phyloP scores from a whole-genome alignment of 2,113 vertebrate genomes.

The Dryoscopus gambensis region DNA sequence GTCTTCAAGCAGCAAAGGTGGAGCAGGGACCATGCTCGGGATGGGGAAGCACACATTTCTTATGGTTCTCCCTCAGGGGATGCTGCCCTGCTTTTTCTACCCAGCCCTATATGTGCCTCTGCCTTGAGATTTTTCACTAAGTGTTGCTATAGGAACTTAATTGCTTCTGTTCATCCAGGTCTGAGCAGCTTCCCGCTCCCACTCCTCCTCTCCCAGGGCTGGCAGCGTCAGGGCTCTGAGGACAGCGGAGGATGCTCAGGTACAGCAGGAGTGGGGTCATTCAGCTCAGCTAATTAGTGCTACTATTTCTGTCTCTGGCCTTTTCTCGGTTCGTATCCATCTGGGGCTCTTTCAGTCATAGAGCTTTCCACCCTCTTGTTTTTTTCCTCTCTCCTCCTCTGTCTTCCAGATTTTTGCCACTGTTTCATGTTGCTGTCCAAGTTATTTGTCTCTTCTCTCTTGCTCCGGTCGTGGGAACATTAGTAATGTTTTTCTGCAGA shows the following conservation, averaged over 20 bases:
- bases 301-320: conserved; percentile 13
- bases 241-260: neutral
- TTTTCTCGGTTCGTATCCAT: neutral
- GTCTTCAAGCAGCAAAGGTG: neutral
- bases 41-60: neutral
- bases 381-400: neutral
- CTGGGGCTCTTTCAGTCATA: neutral
- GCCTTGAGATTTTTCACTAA: neutral
- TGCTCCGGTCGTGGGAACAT: neutral
- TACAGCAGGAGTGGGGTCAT: neutral
- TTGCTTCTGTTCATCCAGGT: neutral
- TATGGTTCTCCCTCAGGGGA: neutral
- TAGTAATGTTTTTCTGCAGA: conserved; percentile 25
- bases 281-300: neutral
- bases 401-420: conserved; percentile 49
- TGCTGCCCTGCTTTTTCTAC: neutral
- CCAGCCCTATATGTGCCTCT: neutral
- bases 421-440: neutral
- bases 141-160: neutral
- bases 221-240: neutral
- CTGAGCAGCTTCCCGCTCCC: neutral
- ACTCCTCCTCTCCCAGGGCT: neutral
- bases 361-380: conserved; percentile 1
- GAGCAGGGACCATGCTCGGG: neutral
- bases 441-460: conserved; percentile 31